These are phyloP conservation scores for Esox niger DNA, from an alignment of 2,113 vertebrate species.

Conservation along the genomic window DNA sequence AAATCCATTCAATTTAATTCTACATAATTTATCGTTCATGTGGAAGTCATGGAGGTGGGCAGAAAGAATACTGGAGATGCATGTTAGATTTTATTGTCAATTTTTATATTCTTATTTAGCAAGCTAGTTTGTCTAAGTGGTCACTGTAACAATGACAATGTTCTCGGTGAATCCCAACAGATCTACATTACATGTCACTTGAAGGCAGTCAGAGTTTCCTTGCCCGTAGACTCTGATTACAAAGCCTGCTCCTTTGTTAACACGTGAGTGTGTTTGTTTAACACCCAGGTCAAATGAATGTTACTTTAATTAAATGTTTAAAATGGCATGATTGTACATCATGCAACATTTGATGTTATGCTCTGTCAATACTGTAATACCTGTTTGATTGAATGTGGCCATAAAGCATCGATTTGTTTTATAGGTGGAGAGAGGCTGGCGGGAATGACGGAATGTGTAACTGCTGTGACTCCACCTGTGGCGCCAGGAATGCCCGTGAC, in stretches of 20 bases:
- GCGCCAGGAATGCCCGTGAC: neutral
- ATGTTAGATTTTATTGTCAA: neutral
- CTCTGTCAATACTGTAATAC: neutral
- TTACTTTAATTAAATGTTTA: neutral
- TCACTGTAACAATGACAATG: neutral
- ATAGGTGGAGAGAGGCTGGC: slow-evolving; percentile 58
- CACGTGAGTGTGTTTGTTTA: slow-evolving; percentile 38
- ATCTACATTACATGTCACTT: slow-evolving; percentile 69
- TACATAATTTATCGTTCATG: no score
- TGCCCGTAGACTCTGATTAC: neutral
- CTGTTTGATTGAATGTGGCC: neutral
- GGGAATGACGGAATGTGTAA: slow-evolving; percentile 43
- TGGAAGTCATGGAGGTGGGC: no score
- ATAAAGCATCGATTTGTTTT: neutral
- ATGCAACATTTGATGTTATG: neutral
- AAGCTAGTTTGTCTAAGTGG: neutral
- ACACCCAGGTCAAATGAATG: neutral
- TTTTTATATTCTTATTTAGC: no score
- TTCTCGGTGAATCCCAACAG: slow-evolving; percentile 31
- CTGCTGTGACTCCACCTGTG: slow-evolving; percentile 41
- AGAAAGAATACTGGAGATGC: neutral
- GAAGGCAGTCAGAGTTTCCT: slow-evolving; percentile 44
- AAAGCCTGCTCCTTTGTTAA: slow-evolving; percentile 63
- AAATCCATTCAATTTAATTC: no score
- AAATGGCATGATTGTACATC: neutral